These are phyloP conservation scores for Achlya flavicornis DNA, from an alignment of 2,888 invertebrate species.

Conservation along the genomic window DNA sequence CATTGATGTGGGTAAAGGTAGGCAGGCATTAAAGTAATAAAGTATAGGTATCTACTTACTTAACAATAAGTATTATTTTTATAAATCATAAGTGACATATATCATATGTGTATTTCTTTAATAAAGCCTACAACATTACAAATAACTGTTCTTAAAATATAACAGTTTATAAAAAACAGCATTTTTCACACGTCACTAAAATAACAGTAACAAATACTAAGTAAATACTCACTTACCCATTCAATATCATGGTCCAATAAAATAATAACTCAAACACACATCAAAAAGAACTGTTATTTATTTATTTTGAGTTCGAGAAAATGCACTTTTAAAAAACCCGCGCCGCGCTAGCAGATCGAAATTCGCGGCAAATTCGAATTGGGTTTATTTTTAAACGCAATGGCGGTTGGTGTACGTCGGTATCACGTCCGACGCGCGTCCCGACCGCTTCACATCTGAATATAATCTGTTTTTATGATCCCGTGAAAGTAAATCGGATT, in stretches of 20 bases:
- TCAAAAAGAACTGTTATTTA: constrained; percentile 19
- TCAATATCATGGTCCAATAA: constrained; percentile 68
- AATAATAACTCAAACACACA: constrained; percentile 43
- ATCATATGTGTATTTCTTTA: too few species aligned
- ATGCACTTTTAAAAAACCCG: constrained; percentile 23
- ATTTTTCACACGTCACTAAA: constrained; percentile 42
- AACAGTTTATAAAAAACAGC: background rate
- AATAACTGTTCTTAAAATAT: background rate
- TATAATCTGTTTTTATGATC: constrained; percentile 48
- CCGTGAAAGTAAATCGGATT: constrained; percentile 62
- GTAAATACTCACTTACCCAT: constrained; percentile 69
- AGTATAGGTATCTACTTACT: too few species aligned
- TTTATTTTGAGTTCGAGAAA: constrained; percentile 10
- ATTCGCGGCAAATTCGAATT: constrained; percentile 32
- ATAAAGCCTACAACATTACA: too few species aligned
- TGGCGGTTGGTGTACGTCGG: constrained; percentile 39
- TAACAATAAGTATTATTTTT: too few species aligned
- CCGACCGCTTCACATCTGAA: constrained; percentile 50
- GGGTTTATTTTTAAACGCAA: constrained; percentile 47
- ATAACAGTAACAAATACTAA: constrained; percentile 28
- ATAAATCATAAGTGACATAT: too few species aligned
- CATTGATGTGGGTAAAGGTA: too few species aligned
- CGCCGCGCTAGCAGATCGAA: constrained; percentile 13
- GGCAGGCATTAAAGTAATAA: too few species aligned
- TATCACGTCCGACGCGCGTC: constrained; percentile 49